Base-by-base conservation (phyloP, 2,888 invertebrate species). In the Stegana nigrithorax region DNA sequence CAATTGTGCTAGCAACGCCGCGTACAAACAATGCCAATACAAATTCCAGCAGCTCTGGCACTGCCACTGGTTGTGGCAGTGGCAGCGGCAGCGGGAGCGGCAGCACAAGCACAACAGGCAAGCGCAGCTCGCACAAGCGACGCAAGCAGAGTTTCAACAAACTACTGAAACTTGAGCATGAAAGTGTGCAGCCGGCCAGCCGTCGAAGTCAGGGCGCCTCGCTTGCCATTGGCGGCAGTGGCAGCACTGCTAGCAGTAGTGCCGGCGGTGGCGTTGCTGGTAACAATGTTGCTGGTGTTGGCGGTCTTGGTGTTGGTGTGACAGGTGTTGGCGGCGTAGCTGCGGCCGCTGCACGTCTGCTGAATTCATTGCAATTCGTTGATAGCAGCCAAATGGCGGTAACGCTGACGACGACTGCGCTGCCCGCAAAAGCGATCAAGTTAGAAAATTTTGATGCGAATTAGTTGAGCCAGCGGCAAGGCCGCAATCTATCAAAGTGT, bases 361-460 rank as follows among this genome's bases (percentile, higher is more conserved):
- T 59, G 44, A 76, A 61, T 60, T 66, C 65, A 78, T 81, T n/a
- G 65, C 77, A 81, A 60, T 79, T 81, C 53, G 75, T 77, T 27
- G 77, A 83, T 64, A 73, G 66, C 50, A 72, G 70, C 44, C 70
- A 55, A 65, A 63, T 27, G 65, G 64, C 19, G 58, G 50, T 27
- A 59, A 47, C 21, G 59, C 63, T 50, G 60, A 5, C 64, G 67
- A 19, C 45, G 59, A 59, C 72, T 66, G 63, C 59, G 12, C 55
- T 77, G 63, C 71, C 78, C 7, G 32, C 71, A 19, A 82, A 81
- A 67, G 67, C 73, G 26, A 83, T 84, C 63, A 84, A 84, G 69
- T 47, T 80, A 64, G 84, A 84, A 72, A 73, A 76, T 58, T 65
- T 73, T 63, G 82, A 83, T 32, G 32, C 12, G 6, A 27, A 59